These are phyloP conservation scores for Troides oblongomaculatus DNA, from an alignment of 2,888 invertebrate genomes.

Conservation along the genomic window DNA sequence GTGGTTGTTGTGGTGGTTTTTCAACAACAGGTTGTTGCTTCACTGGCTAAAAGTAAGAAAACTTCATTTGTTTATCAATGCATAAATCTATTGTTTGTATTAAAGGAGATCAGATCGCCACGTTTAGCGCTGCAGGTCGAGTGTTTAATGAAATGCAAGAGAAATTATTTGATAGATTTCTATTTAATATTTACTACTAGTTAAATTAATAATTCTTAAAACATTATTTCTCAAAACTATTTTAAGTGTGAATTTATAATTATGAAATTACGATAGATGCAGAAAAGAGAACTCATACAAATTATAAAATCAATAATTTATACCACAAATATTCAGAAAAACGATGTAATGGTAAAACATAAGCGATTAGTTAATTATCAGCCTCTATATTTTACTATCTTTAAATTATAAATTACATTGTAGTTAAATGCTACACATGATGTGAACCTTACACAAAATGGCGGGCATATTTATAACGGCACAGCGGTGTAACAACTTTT, in stretches of 20 bases:
- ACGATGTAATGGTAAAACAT: neutral
- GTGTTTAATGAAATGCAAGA: no score
- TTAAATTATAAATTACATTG: neutral
- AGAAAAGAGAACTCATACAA: no score
- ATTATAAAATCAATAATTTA: neutral
- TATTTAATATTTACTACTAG: no score
- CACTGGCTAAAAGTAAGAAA: conserved; percentile 32
- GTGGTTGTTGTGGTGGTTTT: conserved; percentile 31
- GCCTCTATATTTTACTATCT: neutral
- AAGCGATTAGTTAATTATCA: neutral
- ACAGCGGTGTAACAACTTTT: neutral
- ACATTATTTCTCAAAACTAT: no score
- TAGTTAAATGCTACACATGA: neutral
- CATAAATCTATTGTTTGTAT: no score
- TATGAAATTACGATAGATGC: no score
- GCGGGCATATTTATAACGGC: conserved; percentile 20
- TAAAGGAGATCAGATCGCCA: no score
- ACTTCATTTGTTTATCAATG: no score
- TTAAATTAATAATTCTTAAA: no score
- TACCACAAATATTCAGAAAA: neutral
- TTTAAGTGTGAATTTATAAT: no score
- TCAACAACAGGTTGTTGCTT: conserved; percentile 30
- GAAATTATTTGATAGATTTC: no score
- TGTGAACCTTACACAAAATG: conserved; percentile 24
- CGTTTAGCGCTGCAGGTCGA: no score